A percentile compares a stretch with the other conserved stretches of the same genome.
phyloP scores from a whole-genome alignment of 2,113 vertebrate species.

The Xenus cinereus region DNA sequence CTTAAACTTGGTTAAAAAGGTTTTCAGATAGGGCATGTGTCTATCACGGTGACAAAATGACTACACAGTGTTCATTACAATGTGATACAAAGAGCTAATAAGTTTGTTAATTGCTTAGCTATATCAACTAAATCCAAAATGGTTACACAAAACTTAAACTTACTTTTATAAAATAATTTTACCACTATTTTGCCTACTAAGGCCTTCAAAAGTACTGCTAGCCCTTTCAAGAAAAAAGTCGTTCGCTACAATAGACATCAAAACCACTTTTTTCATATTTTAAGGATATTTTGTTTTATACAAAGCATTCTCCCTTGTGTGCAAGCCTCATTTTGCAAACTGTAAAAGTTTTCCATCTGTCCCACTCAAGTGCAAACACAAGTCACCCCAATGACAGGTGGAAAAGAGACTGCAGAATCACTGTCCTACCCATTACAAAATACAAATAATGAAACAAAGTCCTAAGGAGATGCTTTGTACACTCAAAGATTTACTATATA shows the following conservation, averaged over 20 bases:
- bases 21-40: background rate
- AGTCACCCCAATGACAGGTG: background rate
- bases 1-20: background rate
- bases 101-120: background rate
- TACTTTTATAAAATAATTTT: background rate
- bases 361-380: background rate
- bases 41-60: background rate
- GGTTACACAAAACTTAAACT: background rate
- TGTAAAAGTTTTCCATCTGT: background rate
- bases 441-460: background rate
- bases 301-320: background rate
- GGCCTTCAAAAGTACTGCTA: background rate
- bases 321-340: background rate
- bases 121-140: background rate
- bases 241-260: background rate
- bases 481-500: background rate
- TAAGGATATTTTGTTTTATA: background rate
- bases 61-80: background rate
- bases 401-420: background rate
- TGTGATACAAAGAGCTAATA: background rate
- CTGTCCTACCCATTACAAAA: background rate
- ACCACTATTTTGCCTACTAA: background rate
- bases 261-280: background rate
- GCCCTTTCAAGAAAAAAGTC: background rate
- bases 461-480: background rate